A percentile compares a stretch with the other conserved stretches of the same genome.
Conservation (phyloP, 1,140 invertebrate genomes). For the Bathynomus jamesi region DNA sequence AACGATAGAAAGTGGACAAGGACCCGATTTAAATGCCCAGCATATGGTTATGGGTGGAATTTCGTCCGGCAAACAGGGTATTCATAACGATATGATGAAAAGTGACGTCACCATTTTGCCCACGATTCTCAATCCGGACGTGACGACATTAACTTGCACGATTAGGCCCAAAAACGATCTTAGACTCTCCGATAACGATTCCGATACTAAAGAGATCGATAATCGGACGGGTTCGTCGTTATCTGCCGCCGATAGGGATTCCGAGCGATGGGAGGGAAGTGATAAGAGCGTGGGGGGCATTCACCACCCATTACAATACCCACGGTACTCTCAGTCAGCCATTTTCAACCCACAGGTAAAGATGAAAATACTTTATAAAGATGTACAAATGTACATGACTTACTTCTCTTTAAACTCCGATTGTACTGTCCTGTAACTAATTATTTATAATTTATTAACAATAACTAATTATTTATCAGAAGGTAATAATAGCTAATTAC, state of each 20-base stretch:
- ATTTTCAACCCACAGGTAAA: neutral
- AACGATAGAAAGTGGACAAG: neutral
- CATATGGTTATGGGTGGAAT: neutral
- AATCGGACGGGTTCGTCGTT: constrained; percentile 6
- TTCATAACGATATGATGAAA: neutral
- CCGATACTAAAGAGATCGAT: constrained; percentile 12
- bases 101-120: neutral
- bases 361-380: neutral
- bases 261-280: neutral
- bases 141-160: neutral
- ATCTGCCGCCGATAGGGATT: constrained; percentile 9
- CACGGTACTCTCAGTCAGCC: neutral
- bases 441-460: too few relatives aligned
- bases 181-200: constrained; percentile 11
- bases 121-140: neutral
- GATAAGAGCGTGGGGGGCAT: neutral
- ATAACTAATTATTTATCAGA: too few relatives aligned
- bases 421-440: too few relatives aligned
- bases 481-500: too few relatives aligned
- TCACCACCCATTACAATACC: neutral
- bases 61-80: neutral
- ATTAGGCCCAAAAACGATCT: neutral
- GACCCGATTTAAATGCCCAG: neutral
- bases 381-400: too few relatives aligned
- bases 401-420: too few relatives aligned